A percentile compares a stretch with the other conserved stretches of the same genome.
These are phyloP conservation scores for Yponomeuta plumbellus DNA, from an alignment of 2,888 invertebrate species.

Conservation along the genomic window DNA sequence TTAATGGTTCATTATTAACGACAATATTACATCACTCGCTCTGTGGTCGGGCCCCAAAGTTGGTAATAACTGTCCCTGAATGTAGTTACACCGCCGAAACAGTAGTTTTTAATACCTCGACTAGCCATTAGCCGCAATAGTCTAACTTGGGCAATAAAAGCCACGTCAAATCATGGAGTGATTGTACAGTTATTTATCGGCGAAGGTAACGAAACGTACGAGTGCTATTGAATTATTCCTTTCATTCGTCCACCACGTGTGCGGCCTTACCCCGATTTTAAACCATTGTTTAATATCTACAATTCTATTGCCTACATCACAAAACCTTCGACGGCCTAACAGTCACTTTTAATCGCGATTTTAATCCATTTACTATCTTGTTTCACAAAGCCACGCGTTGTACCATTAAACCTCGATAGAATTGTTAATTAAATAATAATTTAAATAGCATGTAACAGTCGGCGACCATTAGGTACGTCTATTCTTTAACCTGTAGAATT, in stretches of 20 bases:
- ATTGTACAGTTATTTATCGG: constrained; percentile 23
- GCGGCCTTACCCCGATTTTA: constrained; percentile 53
- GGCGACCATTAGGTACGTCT: not conserved
- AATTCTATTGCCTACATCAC: constrained; percentile 41
- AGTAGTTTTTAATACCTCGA: not conserved
- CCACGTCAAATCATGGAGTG: not conserved
- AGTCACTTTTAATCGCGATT: constrained; percentile 39
- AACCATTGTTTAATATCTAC: constrained; percentile 32
- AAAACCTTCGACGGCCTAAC: constrained; percentile 43
- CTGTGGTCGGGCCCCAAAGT: not conserved
- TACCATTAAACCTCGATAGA: not conserved
- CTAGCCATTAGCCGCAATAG: not conserved
- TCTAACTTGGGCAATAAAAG: not conserved
- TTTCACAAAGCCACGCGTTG: not conserved
- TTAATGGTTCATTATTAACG: not conserved
- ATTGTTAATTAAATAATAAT: not conserved
- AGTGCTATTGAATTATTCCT: constrained; percentile 30
- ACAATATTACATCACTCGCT: not conserved
- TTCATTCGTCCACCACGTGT: constrained; percentile 37
- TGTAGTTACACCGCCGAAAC: not conserved
- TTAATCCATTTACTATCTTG: constrained; percentile 7
- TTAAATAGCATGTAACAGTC: not conserved
- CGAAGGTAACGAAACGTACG: constrained; percentile 37
- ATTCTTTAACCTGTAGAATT: no score
- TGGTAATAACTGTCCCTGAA: not conserved